These are phyloP conservation scores for Fregata magnificens DNA, from an alignment of 2,113 vertebrate genomes.

Conservation along the genomic window DNA sequence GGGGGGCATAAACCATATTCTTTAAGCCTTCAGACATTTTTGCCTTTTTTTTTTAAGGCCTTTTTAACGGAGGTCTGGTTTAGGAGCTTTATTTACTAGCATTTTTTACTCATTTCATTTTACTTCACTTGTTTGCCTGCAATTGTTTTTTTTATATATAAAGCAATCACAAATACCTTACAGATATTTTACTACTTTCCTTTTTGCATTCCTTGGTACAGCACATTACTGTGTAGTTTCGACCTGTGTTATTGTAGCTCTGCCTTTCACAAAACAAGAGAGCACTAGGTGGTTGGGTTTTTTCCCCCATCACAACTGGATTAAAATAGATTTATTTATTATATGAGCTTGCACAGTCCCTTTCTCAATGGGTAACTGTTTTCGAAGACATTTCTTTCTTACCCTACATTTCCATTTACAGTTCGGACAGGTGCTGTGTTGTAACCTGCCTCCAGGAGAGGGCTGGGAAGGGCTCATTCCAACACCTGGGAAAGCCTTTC, in stretches of 20 bases:
- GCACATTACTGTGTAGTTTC: neutral
- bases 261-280: neutral
- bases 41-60: neutral
- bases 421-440: neutral
- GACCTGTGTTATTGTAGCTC: neutral
- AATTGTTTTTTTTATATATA: neutral
- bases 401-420: neutral
- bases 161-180: neutral
- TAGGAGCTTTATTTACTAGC: neutral
- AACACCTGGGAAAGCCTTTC: neutral
- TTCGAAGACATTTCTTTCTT: neutral
- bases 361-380: neutral
- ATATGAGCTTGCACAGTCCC: neutral
- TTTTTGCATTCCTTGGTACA: neutral
- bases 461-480: neutral
- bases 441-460: neutral
- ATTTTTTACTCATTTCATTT: neutral
- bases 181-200: neutral
- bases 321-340: neutral
- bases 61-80: neutral
- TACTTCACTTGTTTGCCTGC: neutral
- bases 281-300: rapidly evolving
- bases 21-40: neutral
- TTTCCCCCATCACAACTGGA: neutral
- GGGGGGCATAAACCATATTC: neutral